Evolutionary conservation across 2,797 vertebrate species (phyloP), one percentile per base, ranked within the genome.

Genomic region (Dendrocincla tyrannina): DNA sequence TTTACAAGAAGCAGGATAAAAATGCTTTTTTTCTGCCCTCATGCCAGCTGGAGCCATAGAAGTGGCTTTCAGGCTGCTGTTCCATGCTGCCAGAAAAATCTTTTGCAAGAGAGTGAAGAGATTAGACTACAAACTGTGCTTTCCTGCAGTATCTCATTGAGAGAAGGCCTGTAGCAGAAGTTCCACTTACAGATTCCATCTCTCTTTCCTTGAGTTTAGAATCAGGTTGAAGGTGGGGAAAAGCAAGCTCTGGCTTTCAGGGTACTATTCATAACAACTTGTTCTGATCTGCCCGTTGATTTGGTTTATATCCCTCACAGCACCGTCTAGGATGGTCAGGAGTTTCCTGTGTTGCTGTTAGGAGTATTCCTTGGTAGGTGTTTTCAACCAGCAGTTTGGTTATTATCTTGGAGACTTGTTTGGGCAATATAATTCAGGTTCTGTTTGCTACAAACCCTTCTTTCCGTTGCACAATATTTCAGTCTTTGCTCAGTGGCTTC

Each of bases 401-500:
- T 53, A 19, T 80, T 53, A 19, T 42, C 68, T 56, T 74, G 28
- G 44, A 60, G 32, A 32, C 46, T 62, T 85, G 24, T 46, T 92
- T 73, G 33, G 37, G 55, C 42, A 59, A 11, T 39, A 20, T 73
- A 50, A 52, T 60, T 60, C 41, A 42, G 17, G 13, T 94, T 80
- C 39, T 74, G 4, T 72, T 82, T 52, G 63, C 33, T 39, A 35
- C 49, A 85, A 80, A 14, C 30, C 7, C 52, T 83, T 47, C 7
- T 87, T 87, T 41, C n/a, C 28, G 7, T 39, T 83, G 30, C 1
- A 2, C 6, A 13, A 17, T 60, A 25, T 66, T 90, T 85, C 1
- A 2, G 30, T 53, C 37, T 64, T 76, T 0, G 8, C 0, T 47
- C 17, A 2, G 1, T 81, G 23, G 9, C 28, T 82, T 11, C 20